phyloP scores from a whole-genome alignment of 1,140 invertebrate genomes.

The Acromyrmex heyeri region DNA sequence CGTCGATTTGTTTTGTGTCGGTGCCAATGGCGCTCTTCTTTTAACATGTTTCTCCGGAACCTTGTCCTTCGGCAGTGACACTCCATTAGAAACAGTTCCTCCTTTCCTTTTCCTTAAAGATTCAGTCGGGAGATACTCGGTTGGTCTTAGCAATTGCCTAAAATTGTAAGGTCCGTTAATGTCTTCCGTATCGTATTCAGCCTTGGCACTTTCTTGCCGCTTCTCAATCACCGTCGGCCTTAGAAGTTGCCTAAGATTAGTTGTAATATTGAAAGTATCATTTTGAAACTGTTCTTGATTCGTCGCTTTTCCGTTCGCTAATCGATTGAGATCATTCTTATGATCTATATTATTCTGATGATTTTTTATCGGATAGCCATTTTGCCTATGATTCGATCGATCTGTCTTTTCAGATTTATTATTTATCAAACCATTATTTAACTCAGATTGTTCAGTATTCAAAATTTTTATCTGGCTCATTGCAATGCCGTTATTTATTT shows the following conservation, averaged over 20 bases:
- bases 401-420: slow-evolving; percentile 22
- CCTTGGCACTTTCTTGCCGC: slow-evolving; percentile 71
- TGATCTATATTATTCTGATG: not conserved
- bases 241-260: slow-evolving; percentile 86
- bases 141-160: slow-evolving; percentile 89
- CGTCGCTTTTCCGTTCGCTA: slow-evolving; percentile 48
- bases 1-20: slow-evolving; percentile 73
- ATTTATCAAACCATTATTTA: slow-evolving; percentile 10
- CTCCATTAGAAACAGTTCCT: slow-evolving; percentile 70
- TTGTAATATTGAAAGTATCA: slow-evolving; percentile 82
- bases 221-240: slow-evolving; percentile 86
- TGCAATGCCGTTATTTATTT: slow-evolving; percentile 9
- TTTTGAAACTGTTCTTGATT: slow-evolving; percentile 34
- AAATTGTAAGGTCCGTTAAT: slow-evolving; percentile 91
- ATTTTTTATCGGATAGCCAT: slow-evolving; percentile 43
- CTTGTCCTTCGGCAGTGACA: slow-evolving; percentile 70
- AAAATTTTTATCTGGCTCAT: not conserved
- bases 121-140: slow-evolving; percentile 90
- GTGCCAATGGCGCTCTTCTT: slow-evolving; percentile 80
- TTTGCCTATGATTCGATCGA: slow-evolving; percentile 42
- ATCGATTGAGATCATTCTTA: slow-evolving; percentile 51
- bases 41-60: slow-evolving; percentile 82
- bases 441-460: slow-evolving; percentile 33
- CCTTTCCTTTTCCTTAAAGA: slow-evolving; percentile 91
- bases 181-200: slow-evolving; percentile 86